Evolutionary conservation across 2,797 vertebrate species (phyloP).

Genomic region (Hemibagrus guttatus): DNA sequence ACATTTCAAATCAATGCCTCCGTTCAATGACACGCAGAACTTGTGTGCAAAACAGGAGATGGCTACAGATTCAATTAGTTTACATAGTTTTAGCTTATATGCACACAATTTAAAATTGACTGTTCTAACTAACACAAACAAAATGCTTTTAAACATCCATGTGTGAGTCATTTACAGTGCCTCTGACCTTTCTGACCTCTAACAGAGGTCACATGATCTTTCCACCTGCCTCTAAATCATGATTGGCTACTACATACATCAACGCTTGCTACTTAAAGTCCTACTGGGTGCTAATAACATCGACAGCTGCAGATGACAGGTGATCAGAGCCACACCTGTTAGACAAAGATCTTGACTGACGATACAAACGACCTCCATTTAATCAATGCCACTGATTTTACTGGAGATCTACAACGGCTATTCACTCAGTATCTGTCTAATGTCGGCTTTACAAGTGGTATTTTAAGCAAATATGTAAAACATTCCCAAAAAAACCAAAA

Average conservation of each 20-base stretch:
- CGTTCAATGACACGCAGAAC: constrained; percentile 36
- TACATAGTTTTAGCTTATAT: neutral
- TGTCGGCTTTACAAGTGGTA: neutral
- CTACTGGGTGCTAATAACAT: constrained; percentile 50
- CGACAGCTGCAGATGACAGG: constrained; percentile 56
- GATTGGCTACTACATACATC: constrained; percentile 54
- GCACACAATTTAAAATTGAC: neutral
- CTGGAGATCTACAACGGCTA: neutral
- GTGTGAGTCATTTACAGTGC: neutral
- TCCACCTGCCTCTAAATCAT: constrained; percentile 52
- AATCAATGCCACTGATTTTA: neutral
- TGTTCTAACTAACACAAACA: neutral
- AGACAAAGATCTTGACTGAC: constrained; percentile 48
- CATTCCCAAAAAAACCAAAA: neutral
- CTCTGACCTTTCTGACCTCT: constrained; percentile 18
- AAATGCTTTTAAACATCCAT: neutral
- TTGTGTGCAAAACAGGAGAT: constrained; percentile 27
- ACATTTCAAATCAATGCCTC: constrained; percentile 38
- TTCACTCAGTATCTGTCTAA: neutral
- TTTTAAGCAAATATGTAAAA: neutral
- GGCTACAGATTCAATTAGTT: constrained; percentile 27
- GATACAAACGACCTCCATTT: constrained; percentile 47
- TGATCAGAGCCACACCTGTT: constrained; percentile 53
- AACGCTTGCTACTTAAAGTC: constrained; percentile 59
- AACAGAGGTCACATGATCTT: constrained; percentile 38